Evolutionary conservation across 2,888 invertebrate genomes (phyloP), one percentile per base, ranked within the genome.

Genomic region (Geophilus truncorum): DNA sequence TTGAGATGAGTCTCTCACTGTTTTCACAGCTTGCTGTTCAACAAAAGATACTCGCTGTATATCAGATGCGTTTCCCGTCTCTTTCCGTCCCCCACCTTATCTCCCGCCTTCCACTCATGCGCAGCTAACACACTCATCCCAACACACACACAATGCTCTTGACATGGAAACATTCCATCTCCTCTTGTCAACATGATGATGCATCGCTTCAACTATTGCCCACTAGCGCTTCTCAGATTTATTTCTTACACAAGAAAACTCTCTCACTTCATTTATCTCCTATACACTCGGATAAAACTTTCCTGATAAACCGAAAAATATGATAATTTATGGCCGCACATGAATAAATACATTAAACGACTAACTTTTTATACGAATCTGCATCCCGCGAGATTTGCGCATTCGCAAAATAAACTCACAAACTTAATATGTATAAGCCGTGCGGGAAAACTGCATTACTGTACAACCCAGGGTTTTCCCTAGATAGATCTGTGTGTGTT

Each of bases 121-220:
- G 70, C 70, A 25, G 70, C 70, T 70, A 70, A 70, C 70, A 70
- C n/a, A 70, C 70, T 70, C 70, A 70, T 70, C 70, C 70, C 70
- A 28, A 70, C 70, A 70, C 70, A 70, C n/a, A 70, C 70, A 70
- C 70, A 70, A 70, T 70, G 70, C 70, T 70, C 70, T 70, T 70
- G 70, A 70, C 70, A 70, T 70, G 70, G 70, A 70, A 70, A 70
- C 70, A 70, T 70, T 70, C 70, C 70, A 70, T 70, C 70, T 70
- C 70, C 70, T 70, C 70, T 70, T 70, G 70, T 70, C 70, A 70
- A 70, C 70, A 70, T 70, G 70, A 70, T 70, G 70, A 70, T 70
- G 70, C 70, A 70, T 70, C 70, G 70, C 70, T 70, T 70, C 70
- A 70, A 70, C 70, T 70, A 28, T 70, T 70, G 70, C 70, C 70